These are phyloP conservation scores for Julus scandinavius DNA, from an alignment of 2,888 invertebrate genomes.

Conservation along the genomic window DNA sequence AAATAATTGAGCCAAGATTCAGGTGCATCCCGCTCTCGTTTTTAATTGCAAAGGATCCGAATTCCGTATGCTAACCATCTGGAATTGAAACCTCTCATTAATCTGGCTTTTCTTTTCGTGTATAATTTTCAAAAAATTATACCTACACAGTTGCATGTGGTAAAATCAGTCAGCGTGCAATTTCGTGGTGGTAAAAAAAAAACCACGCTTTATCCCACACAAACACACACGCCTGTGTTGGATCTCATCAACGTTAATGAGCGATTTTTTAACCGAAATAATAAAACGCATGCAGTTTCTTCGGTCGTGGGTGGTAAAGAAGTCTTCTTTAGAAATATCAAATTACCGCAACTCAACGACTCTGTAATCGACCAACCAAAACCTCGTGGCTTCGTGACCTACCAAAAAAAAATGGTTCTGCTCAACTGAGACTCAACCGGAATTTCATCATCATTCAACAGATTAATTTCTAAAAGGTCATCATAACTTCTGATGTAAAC, in stretches of 20 bases:
- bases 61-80: not conserved
- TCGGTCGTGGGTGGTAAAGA: not conserved
- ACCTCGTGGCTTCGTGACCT: not conserved
- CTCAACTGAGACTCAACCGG: no score
- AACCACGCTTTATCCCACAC: not conserved
- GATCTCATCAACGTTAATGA: conserved; percentile 27
- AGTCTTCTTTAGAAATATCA: not conserved
- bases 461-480: not conserved
- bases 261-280: not conserved
- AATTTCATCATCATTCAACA: not conserved
- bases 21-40: not conserved
- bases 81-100: conserved; percentile 21
- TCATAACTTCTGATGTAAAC: not conserved
- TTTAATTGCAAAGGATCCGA: not conserved
- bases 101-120: not conserved
- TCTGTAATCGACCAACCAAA: not conserved
- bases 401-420: no score
- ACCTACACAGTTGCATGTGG: conserved; percentile 7
- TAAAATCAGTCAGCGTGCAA: conserved; percentile 7
- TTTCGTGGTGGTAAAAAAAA: not conserved
- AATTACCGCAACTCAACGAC: not conserved
- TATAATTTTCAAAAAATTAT: not conserved
- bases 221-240: not conserved
- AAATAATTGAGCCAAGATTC: not conserved
- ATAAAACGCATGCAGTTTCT: not conserved